Percentiles rank a stretch among this genome's conserved stretches.
These are phyloP conservation scores for Watsonalla cultraria DNA, from an alignment of 2,888 invertebrate genomes.

Conservation along the genomic window DNA sequence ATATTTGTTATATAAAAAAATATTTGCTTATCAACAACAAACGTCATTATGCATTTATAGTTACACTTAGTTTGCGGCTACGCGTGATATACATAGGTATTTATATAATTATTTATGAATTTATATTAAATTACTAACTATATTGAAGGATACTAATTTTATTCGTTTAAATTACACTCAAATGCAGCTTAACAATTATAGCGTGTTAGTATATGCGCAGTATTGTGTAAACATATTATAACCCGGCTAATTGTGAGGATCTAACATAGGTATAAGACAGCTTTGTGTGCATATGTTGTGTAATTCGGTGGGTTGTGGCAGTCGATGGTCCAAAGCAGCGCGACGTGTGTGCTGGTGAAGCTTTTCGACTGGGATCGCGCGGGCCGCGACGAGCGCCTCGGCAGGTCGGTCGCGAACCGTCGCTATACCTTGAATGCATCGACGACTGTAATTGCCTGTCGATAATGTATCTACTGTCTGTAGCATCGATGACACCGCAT, in stretches of 20 bases:
- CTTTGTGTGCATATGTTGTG: constrained; percentile 35
- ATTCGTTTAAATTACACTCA: not conserved
- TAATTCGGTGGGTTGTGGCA: constrained; percentile 67
- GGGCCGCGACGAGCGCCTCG: constrained; percentile 94
- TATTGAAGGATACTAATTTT: not conserved
- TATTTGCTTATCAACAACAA: too few relatives aligned
- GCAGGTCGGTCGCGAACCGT: constrained; percentile 83
- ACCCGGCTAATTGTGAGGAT: not conserved
- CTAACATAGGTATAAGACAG: constrained; percentile 2
- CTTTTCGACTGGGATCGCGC: constrained; percentile 96
- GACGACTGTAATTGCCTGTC: constrained; percentile 16
- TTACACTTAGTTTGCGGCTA: too few relatives aligned
- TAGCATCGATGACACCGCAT: not conserved
- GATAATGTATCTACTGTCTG: constrained; percentile 10
- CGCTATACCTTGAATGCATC: constrained; percentile 13
- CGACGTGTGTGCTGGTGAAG: constrained; percentile 67
- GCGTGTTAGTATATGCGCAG: not conserved
- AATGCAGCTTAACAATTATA: not conserved
- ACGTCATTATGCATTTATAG: too few relatives aligned
- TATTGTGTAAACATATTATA: not conserved
- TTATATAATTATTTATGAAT: not conserved
- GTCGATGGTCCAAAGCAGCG: constrained; percentile 61
- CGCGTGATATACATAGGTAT: not conserved
- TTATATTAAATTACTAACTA: not conserved
- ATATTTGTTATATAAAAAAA: too few relatives aligned